Evolutionary conservation across 2,797 vertebrate genomes (phyloP).

Genomic region (Chelidonichthys spinosus): DNA sequence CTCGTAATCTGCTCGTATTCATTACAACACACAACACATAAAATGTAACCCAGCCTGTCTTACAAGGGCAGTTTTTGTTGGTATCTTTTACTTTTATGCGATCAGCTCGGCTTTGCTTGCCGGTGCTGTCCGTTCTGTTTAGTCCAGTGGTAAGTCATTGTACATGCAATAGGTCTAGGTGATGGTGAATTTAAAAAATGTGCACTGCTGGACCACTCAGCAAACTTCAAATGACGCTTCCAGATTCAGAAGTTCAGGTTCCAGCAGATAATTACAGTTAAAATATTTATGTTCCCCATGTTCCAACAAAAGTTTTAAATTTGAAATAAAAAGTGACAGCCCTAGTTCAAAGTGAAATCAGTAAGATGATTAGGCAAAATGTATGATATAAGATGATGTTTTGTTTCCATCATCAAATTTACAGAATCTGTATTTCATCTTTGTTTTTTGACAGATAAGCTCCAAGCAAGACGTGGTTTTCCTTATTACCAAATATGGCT

Average conservation of each 20-base stretch:
- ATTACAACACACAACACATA: background rate
- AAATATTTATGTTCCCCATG: too few species aligned
- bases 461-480: conserved; percentile 98
- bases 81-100: too few species aligned
- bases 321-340: background rate
- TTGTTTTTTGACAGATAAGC: conserved; percentile 87
- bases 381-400: background rate
- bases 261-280: background rate
- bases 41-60: background rate
- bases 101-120: background rate
- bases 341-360: background rate
- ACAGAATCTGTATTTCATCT: background rate
- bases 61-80: background rate
- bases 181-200: background rate
- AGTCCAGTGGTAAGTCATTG: background rate
- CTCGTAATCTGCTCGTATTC: rapidly evolving
- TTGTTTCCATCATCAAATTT: background rate
- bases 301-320: background rate
- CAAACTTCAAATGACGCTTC: background rate
- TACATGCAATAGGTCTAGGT: background rate
- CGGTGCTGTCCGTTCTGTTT: background rate
- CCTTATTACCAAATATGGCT: conserved; percentile 97
- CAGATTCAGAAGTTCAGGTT: background rate
- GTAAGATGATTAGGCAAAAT: background rate
- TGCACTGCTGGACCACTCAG: background rate